Evolutionary conservation across 1,140 invertebrate genomes (phyloP), one percentile per base, ranked within the genome.

Genomic region (Diabrotica virgifera): DNA sequence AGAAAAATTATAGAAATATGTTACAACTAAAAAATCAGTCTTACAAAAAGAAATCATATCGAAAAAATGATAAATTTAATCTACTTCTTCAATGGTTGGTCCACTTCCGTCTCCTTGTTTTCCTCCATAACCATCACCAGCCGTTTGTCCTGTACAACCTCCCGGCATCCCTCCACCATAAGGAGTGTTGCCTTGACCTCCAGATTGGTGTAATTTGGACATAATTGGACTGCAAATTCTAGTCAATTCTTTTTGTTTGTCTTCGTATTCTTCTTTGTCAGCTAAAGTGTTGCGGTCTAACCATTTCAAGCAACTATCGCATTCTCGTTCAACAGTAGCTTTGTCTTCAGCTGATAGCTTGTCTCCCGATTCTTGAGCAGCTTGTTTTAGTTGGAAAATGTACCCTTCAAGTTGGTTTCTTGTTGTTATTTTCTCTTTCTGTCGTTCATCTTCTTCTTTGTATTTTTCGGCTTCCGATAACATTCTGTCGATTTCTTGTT

Each of bases 401-500:
- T 93, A 93, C 50, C 84, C 84, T 73, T 93, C 90, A 11, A 93
- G 77, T 53, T 82, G 72, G 64, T 86, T 85, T 60, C 84, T 80
- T 0, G 84, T 82, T 0, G 77, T 36, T 36, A 93, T 85, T 12
- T 84, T 82, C 24, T 90, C 85, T 36, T 83, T 83, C 72, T 91
- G 89, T 58, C 81, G 82, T 52, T 90, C 87, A 74, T 92, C 90
- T 65, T 86, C 84, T 12, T 83, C 82, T 69, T 86, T 86, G 76
- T 87, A 92, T 40, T 74, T 79, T 57, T 85, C 81, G 1, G 84
- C 86, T 62, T 88, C 87, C n/a, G 85, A 85, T 8, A 91, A 86
- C 90, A 95, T 94, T 51, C 87, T 82, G 52, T 95, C 90, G 72
- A 94, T 94, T 64, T 93, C 91, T 36, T 90, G 88, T 73, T 93